Conservation (phyloP, 1,140 invertebrate genomes). For the Chrysopa pallens region DNA sequence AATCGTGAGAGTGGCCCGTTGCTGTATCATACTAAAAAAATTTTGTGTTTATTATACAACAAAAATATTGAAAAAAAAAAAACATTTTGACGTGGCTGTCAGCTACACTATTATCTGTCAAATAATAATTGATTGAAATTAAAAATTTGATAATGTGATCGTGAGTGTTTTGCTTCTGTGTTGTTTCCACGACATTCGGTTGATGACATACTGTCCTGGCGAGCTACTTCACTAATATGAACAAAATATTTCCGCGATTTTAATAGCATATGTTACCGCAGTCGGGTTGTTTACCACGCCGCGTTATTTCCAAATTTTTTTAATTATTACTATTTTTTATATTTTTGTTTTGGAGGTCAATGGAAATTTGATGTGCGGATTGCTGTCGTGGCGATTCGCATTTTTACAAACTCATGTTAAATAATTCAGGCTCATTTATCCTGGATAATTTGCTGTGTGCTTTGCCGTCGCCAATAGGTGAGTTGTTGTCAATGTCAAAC, state of each 20-base stretch:
- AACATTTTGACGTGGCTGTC: background rate
- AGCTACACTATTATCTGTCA: background rate
- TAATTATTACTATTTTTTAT: background rate
- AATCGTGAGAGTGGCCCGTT: background rate
- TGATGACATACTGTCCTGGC: too few species aligned
- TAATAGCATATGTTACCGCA: background rate
- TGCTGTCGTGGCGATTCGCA: background rate
- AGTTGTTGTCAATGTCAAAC: conserved; percentile 6
- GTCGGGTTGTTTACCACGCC: background rate
- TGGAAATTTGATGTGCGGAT: background rate
- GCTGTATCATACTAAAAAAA: too few species aligned
- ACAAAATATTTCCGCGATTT: background rate
- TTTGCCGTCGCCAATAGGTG: conserved; percentile 11
- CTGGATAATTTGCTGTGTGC: conserved; percentile 15
- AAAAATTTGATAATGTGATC: background rate
- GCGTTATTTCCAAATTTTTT: background rate
- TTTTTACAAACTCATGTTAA: conserved; percentile 7
- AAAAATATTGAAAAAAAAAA: too few species aligned
- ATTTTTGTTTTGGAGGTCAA: background rate
- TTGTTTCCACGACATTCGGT: background rate
- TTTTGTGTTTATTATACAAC: too few species aligned
- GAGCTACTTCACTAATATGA: too few species aligned
- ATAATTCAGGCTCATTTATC: conserved; percentile 13
- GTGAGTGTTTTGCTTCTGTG: background rate
- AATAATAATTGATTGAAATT: too few species aligned